Evolutionary conservation across 1,140 invertebrate genomes (phyloP), one percentile per base, ranked within the genome.

Genomic region (Amyelois transitella): DNA sequence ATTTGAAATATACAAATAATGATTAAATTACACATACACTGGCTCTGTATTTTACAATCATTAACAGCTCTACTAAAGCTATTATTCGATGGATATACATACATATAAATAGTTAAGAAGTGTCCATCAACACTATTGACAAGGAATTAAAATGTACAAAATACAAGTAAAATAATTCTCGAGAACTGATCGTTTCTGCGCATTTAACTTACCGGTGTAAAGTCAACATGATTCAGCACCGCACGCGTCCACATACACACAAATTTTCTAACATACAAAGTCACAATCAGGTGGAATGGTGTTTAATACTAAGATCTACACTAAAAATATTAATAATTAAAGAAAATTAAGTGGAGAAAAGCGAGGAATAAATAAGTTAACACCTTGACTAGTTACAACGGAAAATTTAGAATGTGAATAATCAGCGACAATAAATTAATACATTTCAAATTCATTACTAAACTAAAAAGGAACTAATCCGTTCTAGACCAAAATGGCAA

Each of bases 1-100:
- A 84, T 82, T 80, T 83, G 78, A 87, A 81, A 80, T 85, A 79
- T 87, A 87, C 81, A 86, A 86, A 87, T 85, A 84, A 84, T 84
- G 77, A 84, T 85, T 84, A 83, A 82, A 69, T 81, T 66, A 84
- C 82, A 85, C 82, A 83, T 83, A 85, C 80, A 85, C 80, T 85
- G 81, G 80, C 79, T 84, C 81, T 84, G 80, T 80, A 78, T 66
- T 85, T 83, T 80, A 86, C 72, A 84, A 84, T 80, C 77, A 83
- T 79, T 75, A 81, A 79, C 73, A 76, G 80, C 75, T 85, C 69
- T 75, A 81, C 85, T 85, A 87, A 84, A 87, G 81, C 81, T 87
- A 79, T 63, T 77, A 72, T 79, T 79, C 69, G 80, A 77, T 82
- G 75, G 71, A 83, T 77, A 72, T 77, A 87, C 84, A 85, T 68